Evolutionary conservation across 1,140 invertebrate species (phyloP).

Genomic region (Bombus breviceps): DNA sequence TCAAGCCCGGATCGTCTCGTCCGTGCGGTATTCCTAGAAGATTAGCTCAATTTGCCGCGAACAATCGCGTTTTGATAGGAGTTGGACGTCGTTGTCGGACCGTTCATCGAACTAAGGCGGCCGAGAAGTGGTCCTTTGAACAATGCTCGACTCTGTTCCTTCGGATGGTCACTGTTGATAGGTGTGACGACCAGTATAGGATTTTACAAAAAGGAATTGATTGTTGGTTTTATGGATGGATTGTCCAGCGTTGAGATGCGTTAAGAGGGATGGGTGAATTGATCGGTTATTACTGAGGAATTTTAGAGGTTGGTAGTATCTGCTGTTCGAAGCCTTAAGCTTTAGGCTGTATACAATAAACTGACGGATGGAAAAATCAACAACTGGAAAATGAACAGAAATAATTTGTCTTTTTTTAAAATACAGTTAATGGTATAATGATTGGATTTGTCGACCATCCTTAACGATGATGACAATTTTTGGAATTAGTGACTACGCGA

Average conservation of each 20-base stretch:
- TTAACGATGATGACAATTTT: too few relatives aligned
- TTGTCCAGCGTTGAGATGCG: neutral
- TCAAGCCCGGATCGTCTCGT: neutral
- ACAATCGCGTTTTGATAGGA: constrained; percentile 26
- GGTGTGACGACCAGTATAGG: neutral
- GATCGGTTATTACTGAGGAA: neutral
- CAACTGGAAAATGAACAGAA: too few relatives aligned
- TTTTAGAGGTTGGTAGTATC: neutral
- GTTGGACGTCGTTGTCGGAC: neutral
- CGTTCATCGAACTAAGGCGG: neutral
- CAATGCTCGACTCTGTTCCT: constrained; percentile 5
- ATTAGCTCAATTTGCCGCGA: constrained; percentile 21
- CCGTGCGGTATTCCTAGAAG: neutral
- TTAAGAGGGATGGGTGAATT: neutral
- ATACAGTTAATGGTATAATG: too few relatives aligned
- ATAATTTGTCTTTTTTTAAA: too few relatives aligned
- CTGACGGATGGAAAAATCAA: too few relatives aligned
- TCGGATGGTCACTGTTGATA: neutral
- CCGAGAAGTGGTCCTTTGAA: neutral
- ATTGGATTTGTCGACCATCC: too few relatives aligned
- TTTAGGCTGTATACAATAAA: neutral
- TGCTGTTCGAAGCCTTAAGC: neutral
- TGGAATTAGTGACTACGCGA: too few relatives aligned
- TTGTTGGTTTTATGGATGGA: neutral
- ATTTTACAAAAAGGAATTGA: constrained; percentile 5